phyloP scores from a whole-genome alignment of 2,113 vertebrate species.

The Morone saxatilis region DNA sequence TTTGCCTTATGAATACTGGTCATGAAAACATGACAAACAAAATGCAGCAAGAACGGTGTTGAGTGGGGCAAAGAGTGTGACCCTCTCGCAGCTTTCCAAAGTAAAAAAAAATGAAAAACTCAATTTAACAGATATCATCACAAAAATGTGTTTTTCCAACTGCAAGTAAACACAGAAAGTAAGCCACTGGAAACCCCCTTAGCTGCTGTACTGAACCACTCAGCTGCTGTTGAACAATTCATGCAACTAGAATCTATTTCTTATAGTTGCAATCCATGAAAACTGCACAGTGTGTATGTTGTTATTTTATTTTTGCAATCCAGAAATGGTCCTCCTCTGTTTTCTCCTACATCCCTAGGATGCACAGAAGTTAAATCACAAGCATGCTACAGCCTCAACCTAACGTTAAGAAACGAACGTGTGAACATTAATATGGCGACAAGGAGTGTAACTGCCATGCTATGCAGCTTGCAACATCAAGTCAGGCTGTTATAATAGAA shows the following conservation, averaged over 20 bases:
- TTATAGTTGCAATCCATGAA: not conserved
- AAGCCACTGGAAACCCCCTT: not conserved
- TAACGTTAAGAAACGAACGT: not conserved
- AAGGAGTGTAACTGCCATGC: not conserved
- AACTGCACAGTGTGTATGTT: not conserved
- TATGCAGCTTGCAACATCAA: not conserved
- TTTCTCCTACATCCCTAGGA: not conserved
- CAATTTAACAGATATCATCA: conserved; percentile 8
- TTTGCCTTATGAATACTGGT: not conserved
- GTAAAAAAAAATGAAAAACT: not conserved
- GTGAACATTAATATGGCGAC: not conserved
- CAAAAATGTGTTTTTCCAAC: not conserved
- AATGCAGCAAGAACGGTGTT: not conserved
- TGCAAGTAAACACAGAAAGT: conserved; percentile 7
- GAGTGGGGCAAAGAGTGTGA: not conserved
- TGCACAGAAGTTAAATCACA: not conserved
- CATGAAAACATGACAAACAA: not conserved
- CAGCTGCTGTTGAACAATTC: not conserved
- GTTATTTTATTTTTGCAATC: not conserved
- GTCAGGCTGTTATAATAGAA: too few relatives aligned
- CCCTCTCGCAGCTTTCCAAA: not conserved
- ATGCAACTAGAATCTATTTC: not conserved
- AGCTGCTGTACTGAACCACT: not conserved
- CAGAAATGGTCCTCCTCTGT: not conserved
- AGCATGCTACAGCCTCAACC: not conserved